Conservation (phyloP, 2,113 vertebrate genomes). For the Sinocyclocheilus anshuiensis region DNA sequence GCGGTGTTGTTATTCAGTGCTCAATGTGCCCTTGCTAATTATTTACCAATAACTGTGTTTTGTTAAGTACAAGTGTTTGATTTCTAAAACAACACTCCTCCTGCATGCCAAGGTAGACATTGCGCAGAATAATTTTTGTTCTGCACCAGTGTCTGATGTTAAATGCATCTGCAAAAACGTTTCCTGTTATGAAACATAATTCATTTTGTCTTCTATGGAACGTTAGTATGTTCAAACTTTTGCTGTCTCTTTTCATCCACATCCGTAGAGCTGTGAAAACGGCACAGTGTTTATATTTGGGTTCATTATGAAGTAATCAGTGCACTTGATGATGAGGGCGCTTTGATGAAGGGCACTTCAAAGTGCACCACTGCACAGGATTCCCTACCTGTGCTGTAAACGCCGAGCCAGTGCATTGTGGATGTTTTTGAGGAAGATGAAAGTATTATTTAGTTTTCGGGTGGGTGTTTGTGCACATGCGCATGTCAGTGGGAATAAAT, state of each 20-base stretch:
- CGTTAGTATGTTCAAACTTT: constrained; percentile 56
- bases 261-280: constrained; percentile 60
- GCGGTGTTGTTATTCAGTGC: neutral
- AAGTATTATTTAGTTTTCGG: constrained; percentile 43
- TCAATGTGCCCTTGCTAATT: constrained; percentile 25
- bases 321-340: constrained; percentile 60
- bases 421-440: constrained; percentile 36
- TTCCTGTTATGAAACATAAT: constrained; percentile 55
- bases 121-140: neutral
- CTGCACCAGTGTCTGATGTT: constrained; percentile 3
- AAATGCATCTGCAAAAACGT: constrained; percentile 39
- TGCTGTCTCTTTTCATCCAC: constrained; percentile 55
- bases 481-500: constrained; percentile 44
- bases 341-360: constrained; percentile 58
- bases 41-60: constrained; percentile 23
- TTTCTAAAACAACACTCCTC: neutral
- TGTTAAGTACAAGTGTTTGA: constrained; percentile 9
- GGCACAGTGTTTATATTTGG: constrained; percentile 64
- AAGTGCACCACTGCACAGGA: constrained; percentile 58
- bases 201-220: constrained; percentile 63
- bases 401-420: constrained; percentile 15
- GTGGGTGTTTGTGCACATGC: constrained; percentile 31
- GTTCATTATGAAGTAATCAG: constrained; percentile 77
- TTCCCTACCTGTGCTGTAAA: constrained; percentile 36
- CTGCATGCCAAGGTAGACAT: neutral